Evolutionary conservation across 1,140 invertebrate genomes (phyloP), one percentile per base, ranked within the genome.

Genomic region (roundworm (Caenorhabditis elegans)): DNA sequence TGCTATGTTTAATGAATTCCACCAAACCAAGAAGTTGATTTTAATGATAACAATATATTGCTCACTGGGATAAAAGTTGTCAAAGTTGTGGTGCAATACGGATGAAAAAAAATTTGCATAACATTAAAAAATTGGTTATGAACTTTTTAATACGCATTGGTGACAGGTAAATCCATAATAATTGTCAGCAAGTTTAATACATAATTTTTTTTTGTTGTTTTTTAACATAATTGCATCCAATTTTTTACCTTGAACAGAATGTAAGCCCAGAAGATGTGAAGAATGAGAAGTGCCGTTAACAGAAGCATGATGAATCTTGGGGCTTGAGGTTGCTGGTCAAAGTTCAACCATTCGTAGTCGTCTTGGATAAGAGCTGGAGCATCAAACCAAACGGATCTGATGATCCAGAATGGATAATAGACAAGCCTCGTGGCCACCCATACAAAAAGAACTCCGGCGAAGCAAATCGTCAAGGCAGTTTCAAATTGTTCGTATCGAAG

Each of bases 381-480:
- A 34, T 85, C 85, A 55, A 90, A 83, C 19, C 89, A 80, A 19
- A 90, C 83, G 3, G 84, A 87, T 24, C 84, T 53, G 53, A 89
- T 86, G 19, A 89, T 80, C 76, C 82, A 94, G 86, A 94, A 93
- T 39, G 96, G 96, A 91, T 93, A 97, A 55, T 97, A 92, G 43
- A 94, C 94, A 79, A 95, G 91, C 31, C 96, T 92, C 22, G 96
- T 95, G 0, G 93, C 88, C 82, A 97, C 94, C 96, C 96, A 98
- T 0, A 95, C 87, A 28, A 96, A 87, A 10, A 95, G 94, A 90
- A 98, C 98, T 47, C 95, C 92, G 24, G 92, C 93, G 90, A 98
- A 98, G 82, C 96, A 92, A 46, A 91, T 90, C 91, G 98, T 95
- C 88, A 89, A 70, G 24, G 83, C 81, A 28, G 39, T 80, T n/a